A percentile compares a stretch with the other conserved stretches of the same genome.
Conservation (phyloP, 1,140 invertebrate species). For the Cylas formicarius region DNA sequence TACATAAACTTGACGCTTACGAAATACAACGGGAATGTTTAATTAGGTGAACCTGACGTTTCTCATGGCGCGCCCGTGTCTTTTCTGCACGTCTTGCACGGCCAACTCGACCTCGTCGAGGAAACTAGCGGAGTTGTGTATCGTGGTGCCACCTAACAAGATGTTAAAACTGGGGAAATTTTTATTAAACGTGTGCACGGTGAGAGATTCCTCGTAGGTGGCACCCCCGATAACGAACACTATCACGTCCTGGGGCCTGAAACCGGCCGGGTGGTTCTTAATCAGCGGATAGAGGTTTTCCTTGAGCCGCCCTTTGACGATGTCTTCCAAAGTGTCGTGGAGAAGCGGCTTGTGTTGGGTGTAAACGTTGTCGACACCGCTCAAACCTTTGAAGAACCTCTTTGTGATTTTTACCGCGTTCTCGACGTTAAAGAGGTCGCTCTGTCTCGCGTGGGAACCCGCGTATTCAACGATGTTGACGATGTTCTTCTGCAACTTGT, state of each 20-base stretch:
- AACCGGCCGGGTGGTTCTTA: slow-evolving; percentile 49
- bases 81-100: slow-evolving; percentile 29
- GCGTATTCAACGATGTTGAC: slow-evolving; percentile 72
- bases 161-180: slow-evolving; percentile 67
- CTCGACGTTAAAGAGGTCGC: slow-evolving; percentile 78
- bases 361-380: slow-evolving; percentile 96
- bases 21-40: no score
- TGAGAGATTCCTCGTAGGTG: slow-evolving; percentile 92
- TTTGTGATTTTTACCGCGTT: slow-evolving; percentile 87
- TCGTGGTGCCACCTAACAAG: slow-evolving; percentile 80
- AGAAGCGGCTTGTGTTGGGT: slow-evolving; percentile 89
- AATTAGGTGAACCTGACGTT: slow-evolving; percentile 29
- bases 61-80: slow-evolving; percentile 25
- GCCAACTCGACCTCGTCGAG: slow-evolving; percentile 61
- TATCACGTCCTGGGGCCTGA: slow-evolving; percentile 79
- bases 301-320: slow-evolving; percentile 79
- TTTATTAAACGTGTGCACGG: slow-evolving; percentile 77
- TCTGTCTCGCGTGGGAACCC: slow-evolving; percentile 65
- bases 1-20: no score
- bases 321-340: slow-evolving; percentile 78
- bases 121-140: slow-evolving; percentile 85
- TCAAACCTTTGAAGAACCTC: slow-evolving; percentile 81
- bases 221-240: slow-evolving; percentile 94
- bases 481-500: slow-evolving; percentile 55
- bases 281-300: slow-evolving; percentile 78